Conservation (phyloP, 2,797 vertebrate genomes). For the Garrulus glandarius region DNA sequence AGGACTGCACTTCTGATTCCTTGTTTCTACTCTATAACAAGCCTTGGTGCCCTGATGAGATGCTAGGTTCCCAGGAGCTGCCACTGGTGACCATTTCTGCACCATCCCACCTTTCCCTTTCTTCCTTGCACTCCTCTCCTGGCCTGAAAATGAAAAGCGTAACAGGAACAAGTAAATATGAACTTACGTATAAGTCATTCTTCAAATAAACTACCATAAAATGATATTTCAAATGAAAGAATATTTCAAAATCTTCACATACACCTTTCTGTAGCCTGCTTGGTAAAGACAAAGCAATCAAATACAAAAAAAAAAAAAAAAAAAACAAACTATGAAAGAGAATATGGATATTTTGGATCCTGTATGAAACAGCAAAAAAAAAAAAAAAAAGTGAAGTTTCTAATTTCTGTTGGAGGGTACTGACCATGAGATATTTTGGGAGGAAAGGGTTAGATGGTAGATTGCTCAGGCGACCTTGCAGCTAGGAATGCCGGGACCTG, state of each 20-base stretch:
- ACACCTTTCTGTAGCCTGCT: not conserved
- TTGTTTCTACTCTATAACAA: not conserved
- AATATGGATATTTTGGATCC: not conserved
- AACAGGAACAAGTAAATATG: not conserved
- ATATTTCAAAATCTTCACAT: not conserved
- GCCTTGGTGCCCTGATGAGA: not conserved
- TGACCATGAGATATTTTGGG: not conserved
- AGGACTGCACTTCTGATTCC: not conserved
- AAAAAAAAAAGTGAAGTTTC: not conserved
- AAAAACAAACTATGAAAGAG: not conserved
- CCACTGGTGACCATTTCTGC: not conserved
- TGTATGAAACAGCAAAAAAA: not conserved
- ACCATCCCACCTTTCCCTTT: not conserved
- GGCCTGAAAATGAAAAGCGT: not conserved
- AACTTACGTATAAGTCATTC: fast-evolving
- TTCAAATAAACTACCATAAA: not conserved
- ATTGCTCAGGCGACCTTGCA: not conserved
- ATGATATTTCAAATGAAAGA: not conserved
- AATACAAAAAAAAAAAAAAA: not conserved
- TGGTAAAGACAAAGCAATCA: not conserved
- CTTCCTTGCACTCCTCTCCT: not conserved
- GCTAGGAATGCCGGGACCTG: not conserved
- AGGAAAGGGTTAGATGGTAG: not conserved
- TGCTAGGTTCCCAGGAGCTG: not conserved
- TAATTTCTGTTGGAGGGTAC: not conserved